These are phyloP conservation scores for Akabosia matsudoensis DNA, from an alignment of 1,140 invertebrate genomes.

Conservation along the genomic window DNA sequence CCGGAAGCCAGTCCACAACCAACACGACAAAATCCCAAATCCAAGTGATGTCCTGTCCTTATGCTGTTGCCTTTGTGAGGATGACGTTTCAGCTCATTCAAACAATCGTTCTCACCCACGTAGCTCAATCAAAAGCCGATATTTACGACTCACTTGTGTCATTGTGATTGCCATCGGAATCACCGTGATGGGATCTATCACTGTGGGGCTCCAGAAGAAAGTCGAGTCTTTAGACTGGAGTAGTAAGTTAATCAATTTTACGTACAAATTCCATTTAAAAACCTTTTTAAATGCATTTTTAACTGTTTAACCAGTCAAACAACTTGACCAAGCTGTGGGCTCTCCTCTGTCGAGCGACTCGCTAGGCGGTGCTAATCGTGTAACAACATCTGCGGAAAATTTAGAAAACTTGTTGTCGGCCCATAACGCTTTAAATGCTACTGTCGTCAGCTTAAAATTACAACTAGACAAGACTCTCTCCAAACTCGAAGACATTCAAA, in stretches of 20 bases:
- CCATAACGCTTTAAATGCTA: not conserved
- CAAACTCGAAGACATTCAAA: not conserved
- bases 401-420: not conserved
- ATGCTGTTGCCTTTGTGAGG: constrained; percentile 14
- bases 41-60: constrained; percentile 16
- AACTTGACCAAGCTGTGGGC: not conserved
- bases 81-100: not conserved
- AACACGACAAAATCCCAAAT: constrained; percentile 2
- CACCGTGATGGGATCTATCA: not conserved
- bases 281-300: too few relatives aligned
- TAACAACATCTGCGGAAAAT: not conserved
- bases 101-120: not conserved
- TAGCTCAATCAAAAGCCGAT: not conserved
- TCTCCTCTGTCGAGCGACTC: not conserved
- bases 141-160: constrained; percentile 17
- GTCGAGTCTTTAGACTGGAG: constrained; percentile 9
- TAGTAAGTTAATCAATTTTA: not conserved
- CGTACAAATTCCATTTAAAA: too few relatives aligned
- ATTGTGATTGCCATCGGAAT: constrained; percentile 7
- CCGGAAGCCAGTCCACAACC: not conserved
- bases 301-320: not conserved
- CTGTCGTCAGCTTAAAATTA: not conserved
- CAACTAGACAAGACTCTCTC: not conserved
- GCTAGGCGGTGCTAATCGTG: not conserved
- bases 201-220: constrained; percentile 17